Evolutionary conservation across 2,113 vertebrate species (phyloP).

Genomic region (Gavia stellata): DNA sequence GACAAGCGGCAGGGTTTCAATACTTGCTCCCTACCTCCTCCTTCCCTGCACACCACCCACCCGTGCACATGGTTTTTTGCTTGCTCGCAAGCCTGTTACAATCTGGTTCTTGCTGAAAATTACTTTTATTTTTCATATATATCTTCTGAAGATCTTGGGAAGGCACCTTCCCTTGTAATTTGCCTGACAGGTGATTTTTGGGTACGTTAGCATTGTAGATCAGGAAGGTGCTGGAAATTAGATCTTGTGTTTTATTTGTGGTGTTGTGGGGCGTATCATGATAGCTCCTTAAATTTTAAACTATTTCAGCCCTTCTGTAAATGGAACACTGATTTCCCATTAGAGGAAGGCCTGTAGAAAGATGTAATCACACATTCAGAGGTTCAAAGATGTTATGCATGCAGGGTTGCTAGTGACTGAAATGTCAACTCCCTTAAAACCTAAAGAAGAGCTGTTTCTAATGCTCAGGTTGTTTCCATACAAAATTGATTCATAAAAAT

Average conservation of each 20-base stretch:
- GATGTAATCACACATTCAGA: not conserved
- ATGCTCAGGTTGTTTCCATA: not conserved
- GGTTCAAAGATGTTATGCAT: not conserved
- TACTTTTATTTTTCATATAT: not conserved
- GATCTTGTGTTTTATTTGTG: not conserved
- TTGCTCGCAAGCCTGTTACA: not conserved
- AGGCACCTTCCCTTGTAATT: not conserved
- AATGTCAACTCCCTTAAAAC: not conserved
- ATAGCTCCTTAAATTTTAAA: not conserved
- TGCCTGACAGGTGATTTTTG: not conserved
- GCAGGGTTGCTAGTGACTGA: not conserved
- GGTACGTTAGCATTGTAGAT: not conserved
- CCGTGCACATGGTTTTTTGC: not conserved
- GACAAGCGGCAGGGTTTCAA: not conserved
- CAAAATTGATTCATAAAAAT: not conserved
- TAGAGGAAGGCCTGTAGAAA: constrained; percentile 7
- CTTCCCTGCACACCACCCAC: not conserved
- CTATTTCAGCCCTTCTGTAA: not conserved
- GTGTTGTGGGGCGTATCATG: not conserved
- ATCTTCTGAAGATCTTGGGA: not conserved
- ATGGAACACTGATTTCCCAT: not conserved
- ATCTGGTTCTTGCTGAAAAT: not conserved
- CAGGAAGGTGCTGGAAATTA: not conserved
- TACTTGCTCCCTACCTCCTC: not conserved
- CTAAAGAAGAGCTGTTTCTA: not conserved